These are phyloP conservation scores for Pasiphila rectangulata DNA, from an alignment of 2,888 invertebrate genomes.

Conservation along the genomic window DNA sequence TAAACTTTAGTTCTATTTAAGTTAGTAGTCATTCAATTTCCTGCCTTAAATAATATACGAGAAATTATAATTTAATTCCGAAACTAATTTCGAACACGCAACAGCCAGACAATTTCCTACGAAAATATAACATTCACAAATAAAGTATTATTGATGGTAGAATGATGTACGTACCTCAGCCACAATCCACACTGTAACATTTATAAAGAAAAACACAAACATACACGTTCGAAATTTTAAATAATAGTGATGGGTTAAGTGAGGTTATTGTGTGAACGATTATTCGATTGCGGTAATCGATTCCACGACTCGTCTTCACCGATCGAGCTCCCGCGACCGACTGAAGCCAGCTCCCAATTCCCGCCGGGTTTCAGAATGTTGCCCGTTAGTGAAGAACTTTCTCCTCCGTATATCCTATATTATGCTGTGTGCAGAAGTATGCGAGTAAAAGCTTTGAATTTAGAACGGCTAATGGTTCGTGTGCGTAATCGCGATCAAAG, in stretches of 20 bases:
- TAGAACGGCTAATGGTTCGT: constrained; percentile 13
- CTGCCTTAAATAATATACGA: constrained; percentile 7
- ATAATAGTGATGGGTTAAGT: constrained; percentile 30
- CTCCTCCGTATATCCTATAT: constrained; percentile 22
- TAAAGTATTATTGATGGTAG: constrained; percentile 18
- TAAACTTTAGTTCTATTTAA: neutral
- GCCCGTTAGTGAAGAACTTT: constrained; percentile 44
- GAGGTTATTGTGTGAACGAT: constrained; percentile 42
- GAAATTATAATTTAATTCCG: constrained; percentile 16
- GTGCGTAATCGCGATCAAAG: constrained; percentile 6
- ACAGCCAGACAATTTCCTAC: constrained; percentile 23
- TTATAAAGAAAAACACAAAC: constrained; percentile 21
- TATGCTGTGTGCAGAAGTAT: constrained; percentile 7
- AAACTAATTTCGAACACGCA: constrained; percentile 19
- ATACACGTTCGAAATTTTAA: constrained; percentile 21
- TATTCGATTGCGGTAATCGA: constrained; percentile 27
- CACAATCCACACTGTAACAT: constrained; percentile 23
- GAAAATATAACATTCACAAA: constrained; percentile 31
- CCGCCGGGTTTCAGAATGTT: constrained; percentile 57
- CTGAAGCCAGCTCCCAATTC: constrained; percentile 50
- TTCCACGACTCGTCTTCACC: constrained; percentile 27
- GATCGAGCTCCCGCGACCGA: constrained; percentile 59
- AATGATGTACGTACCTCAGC: constrained; percentile 25
- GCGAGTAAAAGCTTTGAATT: constrained; percentile 12
- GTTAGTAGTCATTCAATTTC: constrained; percentile 3